Conservation (phyloP, 1,140 invertebrate genomes). For the Fopius arisanus region DNA sequence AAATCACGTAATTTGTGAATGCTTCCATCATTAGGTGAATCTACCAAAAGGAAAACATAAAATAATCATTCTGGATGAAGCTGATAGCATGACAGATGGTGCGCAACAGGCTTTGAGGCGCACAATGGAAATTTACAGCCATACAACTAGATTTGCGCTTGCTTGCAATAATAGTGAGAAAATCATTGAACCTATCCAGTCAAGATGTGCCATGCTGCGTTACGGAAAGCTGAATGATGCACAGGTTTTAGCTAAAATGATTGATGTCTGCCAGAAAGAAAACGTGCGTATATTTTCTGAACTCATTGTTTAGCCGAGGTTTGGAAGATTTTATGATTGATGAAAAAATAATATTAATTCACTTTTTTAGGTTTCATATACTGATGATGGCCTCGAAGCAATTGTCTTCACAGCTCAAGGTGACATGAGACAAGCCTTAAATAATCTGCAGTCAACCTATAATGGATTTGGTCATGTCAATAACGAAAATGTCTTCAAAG, state of each 20-base stretch:
- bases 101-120: slow-evolving; percentile 96
- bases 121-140: slow-evolving; percentile 99
- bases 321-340: slow-evolving; percentile 4
- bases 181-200: slow-evolving; percentile 99
- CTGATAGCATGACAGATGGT: slow-evolving; percentile 98
- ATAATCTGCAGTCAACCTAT: slow-evolving; percentile 97
- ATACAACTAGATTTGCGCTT: slow-evolving; percentile 96
- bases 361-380: slow-evolving; percentile 69
- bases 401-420: slow-evolving; percentile 98
- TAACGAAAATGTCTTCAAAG: slow-evolving; percentile 98
- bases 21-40: slow-evolving; percentile 73
- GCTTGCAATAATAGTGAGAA: slow-evolving; percentile 99
- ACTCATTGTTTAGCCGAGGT: slow-evolving; percentile 18
- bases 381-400: slow-evolving; percentile 94
- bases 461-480: slow-evolving; percentile 94
- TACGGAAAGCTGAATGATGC: slow-evolving; percentile 92
- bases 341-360: neutral
- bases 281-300: slow-evolving; percentile 64
- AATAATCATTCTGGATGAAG: slow-evolving; percentile 98
- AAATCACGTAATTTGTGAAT: no score
- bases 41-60: slow-evolving; percentile 92
- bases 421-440: slow-evolving; percentile 96
- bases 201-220: slow-evolving; percentile 95
- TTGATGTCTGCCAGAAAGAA: slow-evolving; percentile 80
- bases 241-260: slow-evolving; percentile 83